Conservation (phyloP, 2,797 vertebrate species). For the Falco rusticolus region DNA sequence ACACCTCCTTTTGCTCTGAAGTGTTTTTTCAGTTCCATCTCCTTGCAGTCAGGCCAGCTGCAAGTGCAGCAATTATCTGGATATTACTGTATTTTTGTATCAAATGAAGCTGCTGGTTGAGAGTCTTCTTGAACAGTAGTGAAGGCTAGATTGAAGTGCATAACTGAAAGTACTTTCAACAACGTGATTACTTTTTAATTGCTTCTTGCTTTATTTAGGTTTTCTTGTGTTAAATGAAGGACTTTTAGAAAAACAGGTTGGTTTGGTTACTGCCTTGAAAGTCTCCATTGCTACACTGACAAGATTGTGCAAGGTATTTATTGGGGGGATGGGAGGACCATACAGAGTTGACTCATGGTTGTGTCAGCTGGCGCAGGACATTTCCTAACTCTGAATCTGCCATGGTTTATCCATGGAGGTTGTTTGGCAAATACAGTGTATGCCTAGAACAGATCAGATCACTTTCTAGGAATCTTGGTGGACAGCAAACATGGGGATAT, state of each 20-base stretch:
- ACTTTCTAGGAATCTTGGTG: not conserved
- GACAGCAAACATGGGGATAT: not conserved
- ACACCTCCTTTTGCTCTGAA: not conserved
- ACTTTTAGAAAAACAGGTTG: not conserved
- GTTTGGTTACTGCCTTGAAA: conserved; percentile 2
- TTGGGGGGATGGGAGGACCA: not conserved
- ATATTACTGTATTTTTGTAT: not conserved
- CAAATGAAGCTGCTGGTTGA: not conserved
- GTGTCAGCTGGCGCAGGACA: not conserved
- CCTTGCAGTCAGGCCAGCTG: not conserved
- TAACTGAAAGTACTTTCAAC: not conserved
- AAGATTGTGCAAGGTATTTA: not conserved
- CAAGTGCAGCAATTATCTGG: not conserved
- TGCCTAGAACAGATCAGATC: not conserved
- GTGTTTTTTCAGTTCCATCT: not conserved
- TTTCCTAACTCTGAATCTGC: not conserved
- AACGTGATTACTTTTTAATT: conserved; percentile 21
- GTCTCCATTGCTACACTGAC: not conserved
- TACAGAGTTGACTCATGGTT: not conserved
- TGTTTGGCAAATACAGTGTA: not conserved
- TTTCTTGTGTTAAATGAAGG: conserved; percentile 11
- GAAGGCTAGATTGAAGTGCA: not conserved
- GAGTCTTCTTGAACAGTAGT: not conserved
- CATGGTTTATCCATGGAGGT: not conserved
- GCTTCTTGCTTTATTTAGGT: not conserved